phyloP scores from a whole-genome alignment of 2,113 vertebrate genomes.

The Neogale vison region DNA sequence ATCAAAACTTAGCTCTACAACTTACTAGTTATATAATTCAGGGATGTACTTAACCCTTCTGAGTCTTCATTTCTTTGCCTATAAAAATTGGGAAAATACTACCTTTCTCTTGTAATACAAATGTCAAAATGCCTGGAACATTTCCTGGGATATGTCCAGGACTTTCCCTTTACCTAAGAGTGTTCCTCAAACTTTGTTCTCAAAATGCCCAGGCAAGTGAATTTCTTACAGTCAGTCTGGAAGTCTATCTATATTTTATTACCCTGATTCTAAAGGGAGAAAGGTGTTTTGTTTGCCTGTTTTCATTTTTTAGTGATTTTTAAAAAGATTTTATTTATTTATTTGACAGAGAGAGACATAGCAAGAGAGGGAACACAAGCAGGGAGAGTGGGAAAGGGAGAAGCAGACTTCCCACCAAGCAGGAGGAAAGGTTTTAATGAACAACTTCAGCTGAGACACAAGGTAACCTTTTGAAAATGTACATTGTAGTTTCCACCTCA shows the following conservation, averaged over 20 bases:
- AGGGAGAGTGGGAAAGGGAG: no score
- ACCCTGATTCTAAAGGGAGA: not conserved
- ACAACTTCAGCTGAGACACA: not conserved
- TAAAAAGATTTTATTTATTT: no score
- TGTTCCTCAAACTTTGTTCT: not conserved
- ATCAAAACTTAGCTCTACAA: not conserved
- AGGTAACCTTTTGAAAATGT: constrained; percentile 16
- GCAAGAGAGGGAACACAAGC: no score
- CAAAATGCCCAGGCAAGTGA: not conserved
- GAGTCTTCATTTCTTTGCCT: not conserved
- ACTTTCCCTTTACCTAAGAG: not conserved
- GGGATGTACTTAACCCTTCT: not conserved
- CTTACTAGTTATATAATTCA: not conserved
- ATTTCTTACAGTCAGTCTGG: not conserved
- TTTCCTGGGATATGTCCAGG: not conserved
- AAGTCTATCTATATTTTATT: not conserved
- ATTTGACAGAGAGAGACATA: no score
- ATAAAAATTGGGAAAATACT: not conserved
- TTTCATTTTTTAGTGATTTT: no score
- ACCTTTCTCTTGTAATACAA: not conserved
- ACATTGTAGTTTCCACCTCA: not conserved
- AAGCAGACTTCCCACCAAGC: no score
- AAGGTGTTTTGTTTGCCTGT: not conserved
- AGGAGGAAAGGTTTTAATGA: not conserved
- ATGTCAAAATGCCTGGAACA: not conserved